Conservation (phyloP, 2,113 vertebrate species). For the Megaceryle torquata region DNA sequence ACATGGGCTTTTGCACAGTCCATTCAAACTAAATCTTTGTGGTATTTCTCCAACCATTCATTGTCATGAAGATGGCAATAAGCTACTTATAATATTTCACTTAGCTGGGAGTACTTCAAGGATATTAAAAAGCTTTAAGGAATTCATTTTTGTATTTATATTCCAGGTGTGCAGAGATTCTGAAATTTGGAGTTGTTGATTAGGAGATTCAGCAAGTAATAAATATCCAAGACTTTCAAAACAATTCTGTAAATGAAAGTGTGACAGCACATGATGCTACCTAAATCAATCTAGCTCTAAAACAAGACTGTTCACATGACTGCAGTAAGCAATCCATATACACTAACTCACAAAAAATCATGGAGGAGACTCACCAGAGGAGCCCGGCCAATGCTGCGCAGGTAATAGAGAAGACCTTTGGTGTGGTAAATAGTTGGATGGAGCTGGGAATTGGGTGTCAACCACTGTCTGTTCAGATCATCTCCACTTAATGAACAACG, state of each 20-base stretch:
- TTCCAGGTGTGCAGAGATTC: neutral
- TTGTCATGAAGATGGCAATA: neutral
- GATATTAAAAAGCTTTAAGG: neutral
- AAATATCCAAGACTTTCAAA: neutral
- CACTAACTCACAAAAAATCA: neutral
- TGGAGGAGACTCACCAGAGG: conserved; percentile 80
- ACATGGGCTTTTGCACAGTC: neutral
- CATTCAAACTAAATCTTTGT: neutral
- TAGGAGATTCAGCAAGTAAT: neutral
- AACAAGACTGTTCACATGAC: neutral
- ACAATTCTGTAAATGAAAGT: neutral
- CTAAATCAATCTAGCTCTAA: neutral
- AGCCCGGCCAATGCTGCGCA: conserved; percentile 77
- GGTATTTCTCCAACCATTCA: neutral
- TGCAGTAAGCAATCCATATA: neutral
- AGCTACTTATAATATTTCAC: neutral
- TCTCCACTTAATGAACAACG: conserved; percentile 87
- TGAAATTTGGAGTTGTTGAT: neutral
- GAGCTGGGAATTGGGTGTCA: conserved; percentile 72
- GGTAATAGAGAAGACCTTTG: conserved; percentile 89
- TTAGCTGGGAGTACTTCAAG: neutral
- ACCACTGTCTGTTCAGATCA: conserved; percentile 92
- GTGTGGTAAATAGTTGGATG: conserved; percentile 91
- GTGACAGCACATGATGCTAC: neutral
- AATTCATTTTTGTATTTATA: neutral